Conservation (phyloP, 2,797 vertebrate genomes). For the Serranus cabrilla region DNA sequence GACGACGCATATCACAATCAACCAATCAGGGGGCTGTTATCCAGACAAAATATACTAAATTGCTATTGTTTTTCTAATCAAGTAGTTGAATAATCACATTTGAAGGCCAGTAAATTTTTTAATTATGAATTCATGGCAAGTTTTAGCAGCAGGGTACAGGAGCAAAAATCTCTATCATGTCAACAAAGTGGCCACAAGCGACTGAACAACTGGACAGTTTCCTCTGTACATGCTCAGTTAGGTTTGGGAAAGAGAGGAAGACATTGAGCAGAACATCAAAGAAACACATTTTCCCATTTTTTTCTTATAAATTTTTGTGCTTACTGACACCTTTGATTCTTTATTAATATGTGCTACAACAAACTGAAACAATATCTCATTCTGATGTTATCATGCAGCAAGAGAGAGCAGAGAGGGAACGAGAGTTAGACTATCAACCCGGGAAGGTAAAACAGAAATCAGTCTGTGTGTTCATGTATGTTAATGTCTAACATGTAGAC, state of each 20-base stretch:
- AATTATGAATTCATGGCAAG: background rate
- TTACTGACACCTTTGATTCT: slow-evolving; percentile 7
- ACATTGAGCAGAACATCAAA: background rate
- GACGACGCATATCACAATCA: background rate
- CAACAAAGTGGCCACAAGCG: background rate
- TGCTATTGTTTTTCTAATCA: background rate
- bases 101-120: background rate
- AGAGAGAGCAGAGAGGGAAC: slow-evolving; percentile 83
- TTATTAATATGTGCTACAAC: slow-evolving; percentile 11
- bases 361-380: slow-evolving; percentile 54
- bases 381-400: slow-evolving; percentile 78
- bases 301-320: background rate
- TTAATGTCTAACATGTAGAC: slow-evolving; percentile 27
- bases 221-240: background rate
- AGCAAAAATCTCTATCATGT: background rate
- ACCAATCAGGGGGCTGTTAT: background rate
- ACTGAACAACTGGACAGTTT: slow-evolving; percentile 1
- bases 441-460: slow-evolving; percentile 79
- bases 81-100: background rate
- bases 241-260: background rate
- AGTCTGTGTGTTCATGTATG: slow-evolving; percentile 36
- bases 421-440: slow-evolving; percentile 81
- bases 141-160: background rate
- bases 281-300: background rate
- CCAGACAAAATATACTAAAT: background rate